Evolutionary conservation across 2,113 vertebrate species (phyloP), one percentile per base, ranked within the genome.

Genomic region (Sinosuthora webbiana): DNA sequence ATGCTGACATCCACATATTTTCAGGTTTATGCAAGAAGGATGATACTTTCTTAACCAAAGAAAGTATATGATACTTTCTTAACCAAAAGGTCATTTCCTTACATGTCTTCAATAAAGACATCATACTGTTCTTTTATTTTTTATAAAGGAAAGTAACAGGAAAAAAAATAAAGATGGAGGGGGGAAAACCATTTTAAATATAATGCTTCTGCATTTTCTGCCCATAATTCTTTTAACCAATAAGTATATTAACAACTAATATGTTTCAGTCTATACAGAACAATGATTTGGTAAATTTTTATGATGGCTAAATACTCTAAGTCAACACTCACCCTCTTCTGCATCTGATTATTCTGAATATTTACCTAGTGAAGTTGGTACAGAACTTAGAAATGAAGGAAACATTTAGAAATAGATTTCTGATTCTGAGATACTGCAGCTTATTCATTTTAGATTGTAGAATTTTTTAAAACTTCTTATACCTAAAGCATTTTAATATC

Each of bases 401-500:
- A 76, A 77, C 45, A 31, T 79, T 89, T 89, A 83, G 73, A 96
- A 94, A 93, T 59, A 71, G 22, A 41, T 86, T 90, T 70, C 67
- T 73, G 8, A 93, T 95, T 95, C 65, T 96, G 78, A 97, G 90
- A 74, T 87, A 74, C 60, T 94, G 57, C 35, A 96, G 68, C 3
- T 7, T 74, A 76, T 94, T 96, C 14, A 85, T 95, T 95, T 94
- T 90, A 89, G 86, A 90, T 90, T 94, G 75, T 81, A 64, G 47
- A 87, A 64, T 47, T 90, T 96, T 97, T 97, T 86, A 27, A 33
- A 87, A 89, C 33, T 87, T 87, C 68, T 87, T 94, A 91, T 77
- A 44, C 67, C 75, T 93, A 91, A 78, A 86, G 53, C 41, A 89
- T 96, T 96, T 95, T 93, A 96, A 93, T 91, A 62, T 83, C 60